Conservation (phyloP, 2,113 vertebrate genomes). For the Brachyhypopomus occidentalis region DNA sequence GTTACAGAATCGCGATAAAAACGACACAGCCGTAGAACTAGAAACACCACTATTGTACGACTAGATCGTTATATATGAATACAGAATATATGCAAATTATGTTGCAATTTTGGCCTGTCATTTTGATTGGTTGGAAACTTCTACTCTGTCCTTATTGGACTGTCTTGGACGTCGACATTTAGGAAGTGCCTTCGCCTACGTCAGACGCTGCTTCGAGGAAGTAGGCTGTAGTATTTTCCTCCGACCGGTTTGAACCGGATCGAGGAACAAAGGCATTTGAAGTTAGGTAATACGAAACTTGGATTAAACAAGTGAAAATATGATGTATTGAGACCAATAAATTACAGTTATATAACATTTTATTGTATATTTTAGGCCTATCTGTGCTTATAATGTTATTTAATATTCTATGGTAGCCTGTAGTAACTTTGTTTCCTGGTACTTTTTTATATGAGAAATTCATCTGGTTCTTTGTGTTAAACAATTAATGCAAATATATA, state of each 20-base stretch:
- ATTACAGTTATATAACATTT: neutral
- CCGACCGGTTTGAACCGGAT: conserved; percentile 45
- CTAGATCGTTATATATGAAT: neutral
- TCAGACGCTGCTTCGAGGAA: neutral
- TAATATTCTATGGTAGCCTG: no score
- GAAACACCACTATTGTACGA: neutral
- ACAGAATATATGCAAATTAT: conserved; percentile 24
- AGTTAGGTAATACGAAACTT: neutral
- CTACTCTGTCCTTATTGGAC: conserved; percentile 15
- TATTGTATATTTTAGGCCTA: neutral
- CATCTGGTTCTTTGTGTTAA: no score
- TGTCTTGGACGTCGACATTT: neutral
- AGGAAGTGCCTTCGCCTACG: neutral
- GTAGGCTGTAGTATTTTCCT: neutral
- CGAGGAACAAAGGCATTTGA: conserved; percentile 33
- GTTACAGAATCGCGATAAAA: conserved; percentile 20
- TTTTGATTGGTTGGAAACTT: conserved; percentile 25
- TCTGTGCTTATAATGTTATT: neutral
- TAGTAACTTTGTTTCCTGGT: no score
- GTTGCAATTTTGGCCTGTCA: fast-evolving
- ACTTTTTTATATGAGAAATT: no score
- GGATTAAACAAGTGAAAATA: neutral
- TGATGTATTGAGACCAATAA: neutral
- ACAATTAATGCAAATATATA: no score
- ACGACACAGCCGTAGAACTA: no score